These are phyloP conservation scores for Bostrychus sinensis DNA, from an alignment of 2,113 vertebrate species.

Conservation along the genomic window DNA sequence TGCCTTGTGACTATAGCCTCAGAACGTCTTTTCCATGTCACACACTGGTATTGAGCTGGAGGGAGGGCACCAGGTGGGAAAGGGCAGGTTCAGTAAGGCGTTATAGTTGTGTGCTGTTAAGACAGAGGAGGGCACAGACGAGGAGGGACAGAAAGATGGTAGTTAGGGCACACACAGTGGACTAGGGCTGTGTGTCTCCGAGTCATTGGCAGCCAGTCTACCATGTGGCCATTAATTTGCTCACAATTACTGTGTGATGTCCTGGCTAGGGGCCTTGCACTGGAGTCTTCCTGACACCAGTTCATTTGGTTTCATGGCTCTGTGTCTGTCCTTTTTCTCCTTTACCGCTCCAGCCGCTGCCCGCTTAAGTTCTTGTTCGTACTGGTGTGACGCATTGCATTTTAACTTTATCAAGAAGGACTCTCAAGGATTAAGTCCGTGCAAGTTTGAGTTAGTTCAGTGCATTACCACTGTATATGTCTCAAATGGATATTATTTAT, in stretches of 20 bases:
- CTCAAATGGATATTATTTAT: conserved; percentile 23
- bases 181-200: conserved; percentile 48
- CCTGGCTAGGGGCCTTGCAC: conserved; percentile 61
- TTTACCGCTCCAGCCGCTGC: conserved; percentile 8
- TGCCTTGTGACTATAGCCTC: conserved; percentile 20
- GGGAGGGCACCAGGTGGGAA: conserved; percentile 41
- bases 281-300: conserved; percentile 51
- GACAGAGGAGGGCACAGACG: conserved; percentile 44
- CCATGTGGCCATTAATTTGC: conserved; percentile 71
- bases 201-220: conserved; percentile 64
- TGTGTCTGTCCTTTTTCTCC: conserved; percentile 32
- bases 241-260: conserved; percentile 74
- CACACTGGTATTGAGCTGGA: conserved; percentile 2
- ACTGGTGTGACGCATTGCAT: conserved; percentile 5
- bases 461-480: neutral
- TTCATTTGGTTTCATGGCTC: conserved; percentile 46
- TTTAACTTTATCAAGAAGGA: conserved; percentile 7
- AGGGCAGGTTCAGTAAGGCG: conserved; percentile 46
- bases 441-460: conserved; percentile 1
- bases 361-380: conserved; percentile 23
- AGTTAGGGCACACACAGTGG: conserved; percentile 34
- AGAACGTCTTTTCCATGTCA: conserved; percentile 16
- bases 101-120: conserved; percentile 34
- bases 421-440: neutral
- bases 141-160: conserved; percentile 34